Conservation (phyloP, 2,113 vertebrate genomes). For the Notothenia rossii region DNA sequence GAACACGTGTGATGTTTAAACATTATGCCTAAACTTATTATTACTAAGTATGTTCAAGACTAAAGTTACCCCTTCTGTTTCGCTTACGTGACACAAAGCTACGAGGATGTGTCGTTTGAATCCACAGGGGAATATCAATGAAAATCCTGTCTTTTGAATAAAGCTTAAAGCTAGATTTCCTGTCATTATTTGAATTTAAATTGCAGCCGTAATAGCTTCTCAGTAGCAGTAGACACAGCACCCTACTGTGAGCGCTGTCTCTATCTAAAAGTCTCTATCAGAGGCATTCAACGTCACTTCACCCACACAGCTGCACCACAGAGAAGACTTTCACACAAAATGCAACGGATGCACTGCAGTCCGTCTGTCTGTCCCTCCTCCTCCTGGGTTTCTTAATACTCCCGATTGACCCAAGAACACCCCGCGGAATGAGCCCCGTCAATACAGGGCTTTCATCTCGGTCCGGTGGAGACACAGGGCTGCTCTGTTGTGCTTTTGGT, state of each 20-base stretch:
- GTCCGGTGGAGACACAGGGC: constrained; percentile 44
- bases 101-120: constrained; percentile 21
- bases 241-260: constrained; percentile 18
- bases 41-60: no score
- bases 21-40: no score
- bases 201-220: constrained; percentile 14
- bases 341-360: constrained; percentile 48
- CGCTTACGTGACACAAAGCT: constrained; percentile 13
- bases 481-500: constrained; percentile 60
- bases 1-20: no score
- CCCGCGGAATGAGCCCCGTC: constrained; percentile 61
- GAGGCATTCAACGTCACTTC: constrained; percentile 53
- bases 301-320: constrained; percentile 76
- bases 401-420: constrained; percentile 62
- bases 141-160: background rate
- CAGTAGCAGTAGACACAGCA: constrained; percentile 14
- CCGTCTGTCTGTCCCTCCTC: constrained; percentile 60
- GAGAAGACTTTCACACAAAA: constrained; percentile 79
- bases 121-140: constrained; percentile 10
- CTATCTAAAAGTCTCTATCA: constrained; percentile 38
- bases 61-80: no score
- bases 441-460: constrained; percentile 78
- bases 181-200: background rate
- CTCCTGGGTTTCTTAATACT: constrained; percentile 61
- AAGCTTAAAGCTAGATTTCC: constrained; percentile 16